Percentiles rank a stretch among this genome's conserved stretches.
Evolutionary conservation across 2,888 invertebrate genomes (phyloP).

Genomic region (Miltochrista miniata): DNA sequence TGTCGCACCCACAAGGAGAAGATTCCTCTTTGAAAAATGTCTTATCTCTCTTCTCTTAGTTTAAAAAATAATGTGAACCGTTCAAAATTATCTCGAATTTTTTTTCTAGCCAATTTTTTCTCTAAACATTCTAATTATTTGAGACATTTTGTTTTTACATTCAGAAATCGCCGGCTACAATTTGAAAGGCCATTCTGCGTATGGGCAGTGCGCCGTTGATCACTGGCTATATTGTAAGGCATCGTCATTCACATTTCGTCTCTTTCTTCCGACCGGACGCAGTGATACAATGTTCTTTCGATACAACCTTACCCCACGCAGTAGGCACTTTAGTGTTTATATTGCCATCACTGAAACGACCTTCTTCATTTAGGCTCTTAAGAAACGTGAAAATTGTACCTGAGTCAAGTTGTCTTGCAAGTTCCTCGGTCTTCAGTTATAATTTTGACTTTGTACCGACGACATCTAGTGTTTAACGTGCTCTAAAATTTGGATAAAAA

Average conservation of each 20-base stretch:
- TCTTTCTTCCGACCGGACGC: conserved; percentile 60
- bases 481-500: conserved; percentile 40
- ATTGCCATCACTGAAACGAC: conserved; percentile 20
- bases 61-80: too few species aligned
- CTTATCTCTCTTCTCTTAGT: too few species aligned
- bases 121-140: too few species aligned
- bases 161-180: too few species aligned
- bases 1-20: too few species aligned
- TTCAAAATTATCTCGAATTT: too few species aligned
- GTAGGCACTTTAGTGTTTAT: conserved; percentile 19
- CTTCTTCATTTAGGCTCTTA: conserved; percentile 51
- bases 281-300: conserved; percentile 63
- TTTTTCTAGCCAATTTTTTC: too few species aligned
- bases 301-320: conserved; percentile 34
- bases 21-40: too few species aligned
- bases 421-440: conserved; percentile 60
- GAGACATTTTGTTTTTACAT: too few species aligned
- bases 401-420: conserved; percentile 59
- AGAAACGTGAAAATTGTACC: conserved; percentile 71
- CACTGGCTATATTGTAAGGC: conserved; percentile 42
- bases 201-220: conserved; percentile 25
- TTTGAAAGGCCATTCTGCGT: conserved; percentile 13
- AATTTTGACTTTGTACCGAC: conserved; percentile 55
- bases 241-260: conserved; percentile 63
- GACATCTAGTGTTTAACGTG: conserved; percentile 26